These are phyloP conservation scores for Crypturellus undulatus DNA, from an alignment of 2,113 vertebrate genomes.

Conservation along the genomic window DNA sequence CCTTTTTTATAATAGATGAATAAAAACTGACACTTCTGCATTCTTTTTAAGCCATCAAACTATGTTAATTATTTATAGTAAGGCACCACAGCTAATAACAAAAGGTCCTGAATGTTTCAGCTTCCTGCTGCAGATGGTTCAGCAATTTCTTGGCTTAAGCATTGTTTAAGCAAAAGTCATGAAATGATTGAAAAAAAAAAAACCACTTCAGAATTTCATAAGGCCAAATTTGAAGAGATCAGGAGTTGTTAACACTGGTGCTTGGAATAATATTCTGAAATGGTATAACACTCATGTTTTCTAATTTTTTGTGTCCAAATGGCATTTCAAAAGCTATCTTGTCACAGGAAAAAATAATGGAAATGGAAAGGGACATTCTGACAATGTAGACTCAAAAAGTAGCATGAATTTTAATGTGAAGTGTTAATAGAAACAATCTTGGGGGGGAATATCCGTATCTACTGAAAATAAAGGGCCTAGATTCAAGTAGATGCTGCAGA, in stretches of 20 bases:
- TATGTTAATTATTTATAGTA: conserved; percentile 9
- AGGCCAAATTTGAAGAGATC: background rate
- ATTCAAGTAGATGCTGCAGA: background rate
- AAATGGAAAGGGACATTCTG: background rate
- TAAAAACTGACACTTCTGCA: conserved; percentile 37
- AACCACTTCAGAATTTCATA: background rate
- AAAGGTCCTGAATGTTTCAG: background rate
- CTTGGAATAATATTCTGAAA: background rate
- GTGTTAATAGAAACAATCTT: background rate
- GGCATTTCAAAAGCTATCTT: background rate
- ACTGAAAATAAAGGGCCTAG: background rate
- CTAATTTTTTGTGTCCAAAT: background rate
- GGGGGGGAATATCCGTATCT: background rate
- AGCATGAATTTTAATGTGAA: background rate
- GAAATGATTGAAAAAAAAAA: background rate
- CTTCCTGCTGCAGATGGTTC: background rate
- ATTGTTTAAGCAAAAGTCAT: background rate
- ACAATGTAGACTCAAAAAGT: background rate
- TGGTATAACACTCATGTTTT: background rate
- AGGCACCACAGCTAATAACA: background rate
- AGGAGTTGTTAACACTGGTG: background rate
- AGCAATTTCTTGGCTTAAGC: background rate
- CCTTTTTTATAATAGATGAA: conserved; percentile 34
- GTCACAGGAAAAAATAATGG: background rate
- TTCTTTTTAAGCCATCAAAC: conserved; percentile 49